Evolutionary conservation across 2,113 vertebrate species (phyloP).

Genomic region (Propithecus coquereli): DNA sequence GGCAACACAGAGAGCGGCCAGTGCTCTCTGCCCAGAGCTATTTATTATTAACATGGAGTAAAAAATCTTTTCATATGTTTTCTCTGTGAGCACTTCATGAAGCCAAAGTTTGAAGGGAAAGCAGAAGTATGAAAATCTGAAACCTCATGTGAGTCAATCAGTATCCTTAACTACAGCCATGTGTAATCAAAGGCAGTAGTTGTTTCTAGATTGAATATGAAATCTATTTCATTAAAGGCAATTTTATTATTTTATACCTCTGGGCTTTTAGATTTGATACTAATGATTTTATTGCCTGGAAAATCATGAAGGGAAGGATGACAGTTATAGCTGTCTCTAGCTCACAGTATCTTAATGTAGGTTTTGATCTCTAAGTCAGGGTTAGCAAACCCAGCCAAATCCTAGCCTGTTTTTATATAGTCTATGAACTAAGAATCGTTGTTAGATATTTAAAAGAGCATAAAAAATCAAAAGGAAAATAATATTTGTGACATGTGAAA

Average conservation of each 20-base stretch:
- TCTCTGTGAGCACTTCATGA: not conserved
- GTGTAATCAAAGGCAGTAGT: not conserved
- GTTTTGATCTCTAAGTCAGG: not conserved
- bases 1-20: not conserved
- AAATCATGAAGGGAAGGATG: not conserved
- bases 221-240: not conserved
- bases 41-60: not conserved
- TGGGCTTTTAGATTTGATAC: not conserved
- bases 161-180: not conserved
- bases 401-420: not conserved
- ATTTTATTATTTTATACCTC: conserved; percentile 27
- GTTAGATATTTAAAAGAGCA: not conserved
- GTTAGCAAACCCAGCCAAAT: not conserved
- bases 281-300: not conserved
- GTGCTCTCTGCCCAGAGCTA: not conserved
- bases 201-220: conserved; percentile 28
- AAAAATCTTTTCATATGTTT: conserved; percentile 13
- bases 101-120: not conserved
- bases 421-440: not conserved
- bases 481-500: conserved; percentile 11
- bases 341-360: not conserved
- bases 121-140: conserved; percentile 9
- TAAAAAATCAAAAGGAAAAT: not conserved
- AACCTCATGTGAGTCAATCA: not conserved
- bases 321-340: not conserved